phyloP scores from a whole-genome alignment of 1,140 invertebrate species.

The Halesus radiatus region DNA sequence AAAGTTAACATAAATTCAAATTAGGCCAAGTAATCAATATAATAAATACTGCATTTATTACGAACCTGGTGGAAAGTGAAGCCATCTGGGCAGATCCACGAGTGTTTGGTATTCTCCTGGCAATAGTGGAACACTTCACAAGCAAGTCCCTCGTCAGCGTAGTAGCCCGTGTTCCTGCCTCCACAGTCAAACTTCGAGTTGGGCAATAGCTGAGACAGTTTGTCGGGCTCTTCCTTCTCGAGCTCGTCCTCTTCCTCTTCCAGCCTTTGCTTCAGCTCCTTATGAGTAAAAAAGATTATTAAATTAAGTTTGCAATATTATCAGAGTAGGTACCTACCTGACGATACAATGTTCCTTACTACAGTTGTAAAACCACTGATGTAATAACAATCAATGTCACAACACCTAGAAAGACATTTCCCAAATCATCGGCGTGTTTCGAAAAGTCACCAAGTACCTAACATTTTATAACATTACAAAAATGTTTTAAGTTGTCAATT shows the following conservation, averaged over 20 bases:
- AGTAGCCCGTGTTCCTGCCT: constrained; percentile 88
- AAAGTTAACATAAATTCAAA: neutral
- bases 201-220: constrained; percentile 82
- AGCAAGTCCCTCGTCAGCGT: constrained; percentile 89
- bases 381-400: too few species aligned
- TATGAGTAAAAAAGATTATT: neutral
- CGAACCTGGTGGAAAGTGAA: constrained; percentile 91
- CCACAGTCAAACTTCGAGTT: constrained; percentile 88
- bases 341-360: too few species aligned
- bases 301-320: too few species aligned
- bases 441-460: too few species aligned
- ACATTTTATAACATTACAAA: too few species aligned
- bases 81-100: constrained; percentile 93
- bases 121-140: constrained; percentile 97
- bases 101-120: constrained; percentile 90
- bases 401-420: too few species aligned
- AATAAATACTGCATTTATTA: neutral
- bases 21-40: too few species aligned
- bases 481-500: too few species aligned
- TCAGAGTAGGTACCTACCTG: too few species aligned
- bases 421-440: too few species aligned
- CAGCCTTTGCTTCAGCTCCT: constrained; percentile 21
- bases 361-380: too few species aligned
- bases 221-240: constrained; percentile 89
- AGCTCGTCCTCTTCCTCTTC: constrained; percentile 67